Percentiles rank a stretch among this genome's conserved stretches.
Evolutionary conservation across 1,140 invertebrate genomes (phyloP).

Genomic region (Drosophila navojoa): DNA sequence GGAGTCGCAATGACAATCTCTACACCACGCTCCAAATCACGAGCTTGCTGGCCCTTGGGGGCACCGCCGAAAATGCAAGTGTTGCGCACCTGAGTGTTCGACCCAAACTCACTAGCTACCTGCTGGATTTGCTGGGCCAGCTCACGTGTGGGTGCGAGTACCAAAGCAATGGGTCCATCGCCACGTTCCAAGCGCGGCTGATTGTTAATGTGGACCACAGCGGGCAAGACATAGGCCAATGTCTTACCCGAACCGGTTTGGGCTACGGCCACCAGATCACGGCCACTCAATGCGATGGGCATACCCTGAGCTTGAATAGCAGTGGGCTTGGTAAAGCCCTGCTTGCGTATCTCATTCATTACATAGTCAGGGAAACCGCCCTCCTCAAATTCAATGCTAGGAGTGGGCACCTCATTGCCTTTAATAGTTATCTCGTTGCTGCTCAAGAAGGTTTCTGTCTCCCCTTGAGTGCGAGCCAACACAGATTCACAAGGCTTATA

Average conservation of each 20-base stretch:
- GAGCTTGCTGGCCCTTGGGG: conserved; percentile 92
- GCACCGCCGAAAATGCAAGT: conserved; percentile 98
- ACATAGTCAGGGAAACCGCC: conserved; percentile 93
- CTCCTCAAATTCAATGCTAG: conserved; percentile 93
- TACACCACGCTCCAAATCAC: conserved; percentile 94
- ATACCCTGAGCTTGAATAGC: conserved; percentile 96
- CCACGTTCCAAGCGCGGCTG: conserved; percentile 89
- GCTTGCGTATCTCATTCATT: conserved; percentile 90
- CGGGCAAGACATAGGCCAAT: conserved; percentile 91
- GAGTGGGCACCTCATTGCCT: conserved; percentile 91
- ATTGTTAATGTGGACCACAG: conserved; percentile 96
- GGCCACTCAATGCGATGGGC: conserved; percentile 96
- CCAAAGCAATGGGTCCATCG: conserved; percentile 96
- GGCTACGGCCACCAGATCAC: conserved; percentile 97
- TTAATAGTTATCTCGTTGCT: conserved; percentile 92
- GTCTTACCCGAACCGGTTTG: conserved; percentile 98
- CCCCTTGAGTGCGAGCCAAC: conserved; percentile 87
- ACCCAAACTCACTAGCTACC: conserved; percentile 96
- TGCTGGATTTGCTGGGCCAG: conserved; percentile 98
- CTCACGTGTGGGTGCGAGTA: conserved; percentile 97
- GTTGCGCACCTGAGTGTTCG: conserved; percentile 92
- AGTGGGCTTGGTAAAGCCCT: conserved; percentile 93
- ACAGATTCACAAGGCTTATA: conserved; percentile 92
- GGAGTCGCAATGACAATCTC: conserved; percentile 97
- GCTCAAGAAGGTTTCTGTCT: conserved; percentile 90